phyloP scores from a whole-genome alignment of 2,113 vertebrate species.

The Lipophrys pholis region DNA sequence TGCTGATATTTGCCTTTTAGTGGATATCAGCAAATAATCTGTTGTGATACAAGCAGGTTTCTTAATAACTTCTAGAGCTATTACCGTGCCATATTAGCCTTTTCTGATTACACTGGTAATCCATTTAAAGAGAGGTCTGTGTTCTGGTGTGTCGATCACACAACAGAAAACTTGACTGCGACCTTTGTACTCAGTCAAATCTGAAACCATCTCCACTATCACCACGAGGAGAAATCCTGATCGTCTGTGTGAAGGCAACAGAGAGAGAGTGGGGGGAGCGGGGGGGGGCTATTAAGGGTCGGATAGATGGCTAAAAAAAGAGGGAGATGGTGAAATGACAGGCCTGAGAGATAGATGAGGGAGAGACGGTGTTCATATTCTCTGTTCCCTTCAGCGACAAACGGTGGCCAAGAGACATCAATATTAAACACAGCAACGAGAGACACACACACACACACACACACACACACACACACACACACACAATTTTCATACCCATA shows the following conservation, averaged over 20 bases:
- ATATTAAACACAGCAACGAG: constrained; percentile 81
- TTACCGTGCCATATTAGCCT: not conserved
- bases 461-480: constrained; percentile 39
- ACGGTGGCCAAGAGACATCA: constrained; percentile 78
- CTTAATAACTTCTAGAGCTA: not conserved
- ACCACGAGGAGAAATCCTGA: too few relatives aligned
- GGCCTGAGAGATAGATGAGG: constrained; percentile 77
- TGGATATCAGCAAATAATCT: not conserved
- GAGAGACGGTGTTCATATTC: constrained; percentile 78
- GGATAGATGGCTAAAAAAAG: constrained; percentile 65
- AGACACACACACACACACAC: constrained; percentile 52
- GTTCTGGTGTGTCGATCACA: not conserved
- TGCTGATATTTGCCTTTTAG: not conserved
- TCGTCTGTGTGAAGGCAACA: too few relatives aligned
- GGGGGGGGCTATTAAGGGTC: constrained; percentile 52
- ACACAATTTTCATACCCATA: constrained; percentile 54
- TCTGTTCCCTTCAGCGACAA: constrained; percentile 79
- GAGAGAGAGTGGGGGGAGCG: not conserved
- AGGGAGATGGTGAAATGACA: constrained; percentile 72
- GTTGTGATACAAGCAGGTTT: not conserved
- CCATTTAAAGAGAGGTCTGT: not conserved
- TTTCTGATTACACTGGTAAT: not conserved
- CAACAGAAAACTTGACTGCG: not conserved
- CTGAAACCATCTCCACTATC: too few relatives aligned
- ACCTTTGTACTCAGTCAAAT: too few relatives aligned